Percentiles rank a stretch among this genome's conserved stretches.
These are phyloP conservation scores for Calidris pygmaea DNA, from an alignment of 2,113 vertebrate species.

Conservation along the genomic window DNA sequence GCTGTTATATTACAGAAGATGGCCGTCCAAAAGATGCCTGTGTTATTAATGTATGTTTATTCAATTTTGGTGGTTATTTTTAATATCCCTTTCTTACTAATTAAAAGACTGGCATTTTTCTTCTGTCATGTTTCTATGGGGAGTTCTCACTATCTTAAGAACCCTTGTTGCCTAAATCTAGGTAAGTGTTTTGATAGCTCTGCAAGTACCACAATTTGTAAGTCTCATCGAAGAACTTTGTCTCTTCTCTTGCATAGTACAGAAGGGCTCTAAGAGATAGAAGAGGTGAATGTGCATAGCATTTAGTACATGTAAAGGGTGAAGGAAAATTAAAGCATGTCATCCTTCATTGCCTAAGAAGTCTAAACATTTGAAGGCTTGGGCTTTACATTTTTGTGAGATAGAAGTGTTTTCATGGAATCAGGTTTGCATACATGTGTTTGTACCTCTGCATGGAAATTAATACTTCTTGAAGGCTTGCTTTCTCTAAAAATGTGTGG, in stretches of 20 bases:
- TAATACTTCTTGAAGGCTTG: neutral
- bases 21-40: slow-evolving; percentile 93
- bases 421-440: neutral
- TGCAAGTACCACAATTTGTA: neutral
- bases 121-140: neutral
- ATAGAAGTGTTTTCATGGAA: neutral
- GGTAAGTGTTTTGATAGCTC: neutral
- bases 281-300: neutral
- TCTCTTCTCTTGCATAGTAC: neutral
- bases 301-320: neutral
- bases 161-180: neutral
- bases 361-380: neutral
- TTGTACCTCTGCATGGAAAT: neutral
- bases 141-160: neutral
- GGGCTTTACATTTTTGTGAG: neutral
- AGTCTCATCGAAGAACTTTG: neutral
- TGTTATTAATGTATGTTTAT: slow-evolving; percentile 90
- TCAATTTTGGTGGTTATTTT: neutral
- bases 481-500: neutral
- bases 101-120: neutral
- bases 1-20: slow-evolving; percentile 88
- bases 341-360: neutral
- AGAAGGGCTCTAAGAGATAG: neutral
- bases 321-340: neutral
- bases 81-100: neutral